Conservation (phyloP, 2,113 vertebrate genomes). For the Macaca mulatta region DNA sequence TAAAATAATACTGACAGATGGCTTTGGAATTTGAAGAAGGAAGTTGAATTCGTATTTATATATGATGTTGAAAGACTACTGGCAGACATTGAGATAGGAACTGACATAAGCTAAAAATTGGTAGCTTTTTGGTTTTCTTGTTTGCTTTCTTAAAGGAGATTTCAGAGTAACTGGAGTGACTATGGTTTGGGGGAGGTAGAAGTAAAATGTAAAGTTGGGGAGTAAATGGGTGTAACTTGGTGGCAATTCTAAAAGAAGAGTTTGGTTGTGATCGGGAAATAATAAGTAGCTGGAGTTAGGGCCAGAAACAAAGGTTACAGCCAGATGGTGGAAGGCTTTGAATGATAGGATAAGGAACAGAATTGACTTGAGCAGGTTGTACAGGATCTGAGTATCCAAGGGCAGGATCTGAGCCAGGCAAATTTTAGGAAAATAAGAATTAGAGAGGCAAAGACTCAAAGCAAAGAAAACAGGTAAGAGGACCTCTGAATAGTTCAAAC, state of each 20-base stretch:
- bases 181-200: no score
- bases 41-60: not conserved
- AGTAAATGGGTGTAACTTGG: not conserved
- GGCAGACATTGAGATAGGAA: not conserved
- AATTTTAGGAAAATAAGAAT: constrained; percentile 21
- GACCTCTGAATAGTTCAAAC: not conserved
- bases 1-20: not conserved
- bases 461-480: constrained; percentile 10
- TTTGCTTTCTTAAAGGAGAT: not conserved
- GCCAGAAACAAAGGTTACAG: not conserved
- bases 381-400: not conserved
- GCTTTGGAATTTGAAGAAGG: not conserved
- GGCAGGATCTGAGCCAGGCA: not conserved
- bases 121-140: not conserved
- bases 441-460: not conserved
- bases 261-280: not conserved
- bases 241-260: not conserved
- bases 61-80: not conserved
- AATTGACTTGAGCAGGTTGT: not conserved
- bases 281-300: not conserved
- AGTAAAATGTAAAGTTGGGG: not conserved
- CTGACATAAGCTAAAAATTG: not conserved
- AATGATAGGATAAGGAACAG: not conserved
- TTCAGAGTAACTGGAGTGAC: not conserved
- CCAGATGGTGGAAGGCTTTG: not conserved